phyloP scores from a whole-genome alignment of 2,113 vertebrate species.

The Merops nubicus region DNA sequence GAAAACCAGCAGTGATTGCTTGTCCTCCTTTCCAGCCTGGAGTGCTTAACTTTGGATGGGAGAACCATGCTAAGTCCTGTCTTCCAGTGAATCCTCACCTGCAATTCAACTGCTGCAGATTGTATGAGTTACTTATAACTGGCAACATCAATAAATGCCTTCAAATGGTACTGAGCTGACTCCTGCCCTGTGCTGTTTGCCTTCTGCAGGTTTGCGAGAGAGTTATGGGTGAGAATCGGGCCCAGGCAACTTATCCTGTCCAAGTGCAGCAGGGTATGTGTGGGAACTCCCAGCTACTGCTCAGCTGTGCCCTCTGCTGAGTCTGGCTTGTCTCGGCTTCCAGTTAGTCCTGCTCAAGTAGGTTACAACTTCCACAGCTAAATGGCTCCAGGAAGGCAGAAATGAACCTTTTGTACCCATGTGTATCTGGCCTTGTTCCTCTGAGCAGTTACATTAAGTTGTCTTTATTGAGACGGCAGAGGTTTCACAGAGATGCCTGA shows the following conservation, averaged over 20 bases:
- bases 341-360: not conserved
- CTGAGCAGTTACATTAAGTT: not conserved
- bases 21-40: not conserved
- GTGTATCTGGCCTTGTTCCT: not conserved
- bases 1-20: not conserved
- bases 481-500: not conserved
- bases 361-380: not conserved
- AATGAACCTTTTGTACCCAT: not conserved
- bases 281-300: not conserved
- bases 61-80: not conserved
- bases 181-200: not conserved
- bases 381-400: not conserved
- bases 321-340: not conserved
- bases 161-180: not conserved
- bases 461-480: not conserved
- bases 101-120: not conserved
- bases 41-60: not conserved
- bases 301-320: not conserved
- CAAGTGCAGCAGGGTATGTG: not conserved
- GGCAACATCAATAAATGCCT: not conserved
- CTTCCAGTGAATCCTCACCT: not conserved
- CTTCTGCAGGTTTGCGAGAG: not conserved
- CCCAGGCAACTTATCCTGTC: not conserved
- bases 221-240: not conserved
- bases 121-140: not conserved